Percentiles rank a stretch among this genome's conserved stretches.
phyloP scores from a whole-genome alignment of 2,888 invertebrate genomes.

The Drosophila percnosoma region DNA sequence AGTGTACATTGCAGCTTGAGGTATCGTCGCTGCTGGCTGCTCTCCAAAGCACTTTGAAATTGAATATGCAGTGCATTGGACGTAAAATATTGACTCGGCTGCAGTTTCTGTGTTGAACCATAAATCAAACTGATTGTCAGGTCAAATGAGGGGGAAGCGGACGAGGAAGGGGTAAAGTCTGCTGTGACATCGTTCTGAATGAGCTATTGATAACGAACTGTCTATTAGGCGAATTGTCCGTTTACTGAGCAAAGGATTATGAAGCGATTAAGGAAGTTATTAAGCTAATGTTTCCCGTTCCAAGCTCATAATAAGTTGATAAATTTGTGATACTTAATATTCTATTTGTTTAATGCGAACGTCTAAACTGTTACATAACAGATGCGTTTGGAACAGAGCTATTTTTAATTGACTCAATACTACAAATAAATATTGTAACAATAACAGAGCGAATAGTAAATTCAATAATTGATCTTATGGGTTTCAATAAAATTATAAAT shows the following conservation, averaged over 20 bases:
- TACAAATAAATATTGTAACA: not conserved
- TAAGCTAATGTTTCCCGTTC: constrained; percentile 29
- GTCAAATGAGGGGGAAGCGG: not conserved
- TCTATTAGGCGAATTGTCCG: constrained; percentile 48
- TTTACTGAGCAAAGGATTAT: constrained; percentile 30
- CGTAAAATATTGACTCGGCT: constrained; percentile 59
- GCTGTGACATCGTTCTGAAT: constrained; percentile 1
- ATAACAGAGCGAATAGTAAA: not conserved
- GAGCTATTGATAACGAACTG: constrained; percentile 36
- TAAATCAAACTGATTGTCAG: constrained; percentile 70
- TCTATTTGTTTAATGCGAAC: not conserved
- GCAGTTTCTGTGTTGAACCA: constrained; percentile 56
- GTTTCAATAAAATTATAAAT: not conserved
- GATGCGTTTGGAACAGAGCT: not conserved
- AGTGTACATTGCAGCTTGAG: constrained; percentile 21
- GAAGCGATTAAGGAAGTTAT: constrained; percentile 44
- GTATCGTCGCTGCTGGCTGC: constrained; percentile 30
- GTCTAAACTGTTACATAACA: not conserved
- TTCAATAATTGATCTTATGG: not conserved
- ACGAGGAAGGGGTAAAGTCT: not conserved
- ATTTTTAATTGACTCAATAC: not conserved
- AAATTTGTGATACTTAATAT: not conserved
- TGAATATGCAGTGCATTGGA: constrained; percentile 55
- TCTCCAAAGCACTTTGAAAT: constrained; percentile 48
- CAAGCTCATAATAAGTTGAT: constrained; percentile 19